phyloP scores from a whole-genome alignment of 2,113 vertebrate genomes.

The Thamnaconus septentrionalis region DNA sequence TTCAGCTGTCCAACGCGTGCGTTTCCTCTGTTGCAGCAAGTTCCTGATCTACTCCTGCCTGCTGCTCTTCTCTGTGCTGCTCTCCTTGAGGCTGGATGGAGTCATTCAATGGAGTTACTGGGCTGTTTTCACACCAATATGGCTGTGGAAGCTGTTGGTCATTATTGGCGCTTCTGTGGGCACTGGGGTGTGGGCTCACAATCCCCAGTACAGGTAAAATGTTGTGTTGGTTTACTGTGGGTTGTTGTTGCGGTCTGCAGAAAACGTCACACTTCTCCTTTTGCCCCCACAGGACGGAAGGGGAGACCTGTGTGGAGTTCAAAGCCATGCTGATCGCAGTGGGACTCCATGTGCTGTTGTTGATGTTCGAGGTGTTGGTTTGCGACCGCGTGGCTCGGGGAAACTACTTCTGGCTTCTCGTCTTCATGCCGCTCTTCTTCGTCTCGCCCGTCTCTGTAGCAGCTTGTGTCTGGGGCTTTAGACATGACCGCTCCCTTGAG shows the following conservation, averaged over 20 bases:
- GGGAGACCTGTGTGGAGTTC: conserved; percentile 98
- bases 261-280: background rate
- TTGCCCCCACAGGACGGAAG: conserved; percentile 74
- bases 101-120: conserved; percentile 98
- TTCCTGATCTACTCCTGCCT: conserved; percentile 97
- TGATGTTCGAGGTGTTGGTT: conserved; percentile 97
- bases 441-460: conserved; percentile 97
- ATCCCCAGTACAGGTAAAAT: conserved; percentile 94
- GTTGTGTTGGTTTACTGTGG: background rate
- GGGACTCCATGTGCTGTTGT: conserved; percentile 91
- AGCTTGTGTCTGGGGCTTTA: conserved; percentile 97
- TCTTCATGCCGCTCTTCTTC: conserved; percentile 98
- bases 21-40: conserved; percentile 77
- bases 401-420: conserved; percentile 92
- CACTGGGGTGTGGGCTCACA: conserved; percentile 95
- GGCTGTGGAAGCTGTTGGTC: conserved; percentile 98
- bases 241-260: background rate
- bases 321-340: conserved; percentile 98
- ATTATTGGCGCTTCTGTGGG: conserved; percentile 94
- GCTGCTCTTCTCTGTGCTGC: conserved; percentile 94
- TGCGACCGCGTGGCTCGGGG: conserved; percentile 91
- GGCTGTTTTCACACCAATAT: conserved; percentile 97
- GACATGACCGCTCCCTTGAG: conserved; percentile 96
- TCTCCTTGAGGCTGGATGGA: conserved; percentile 90
- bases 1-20: background rate